These are phyloP conservation scores for Melitaea cinxia DNA, from an alignment of 1,140 invertebrate species.

Conservation along the genomic window DNA sequence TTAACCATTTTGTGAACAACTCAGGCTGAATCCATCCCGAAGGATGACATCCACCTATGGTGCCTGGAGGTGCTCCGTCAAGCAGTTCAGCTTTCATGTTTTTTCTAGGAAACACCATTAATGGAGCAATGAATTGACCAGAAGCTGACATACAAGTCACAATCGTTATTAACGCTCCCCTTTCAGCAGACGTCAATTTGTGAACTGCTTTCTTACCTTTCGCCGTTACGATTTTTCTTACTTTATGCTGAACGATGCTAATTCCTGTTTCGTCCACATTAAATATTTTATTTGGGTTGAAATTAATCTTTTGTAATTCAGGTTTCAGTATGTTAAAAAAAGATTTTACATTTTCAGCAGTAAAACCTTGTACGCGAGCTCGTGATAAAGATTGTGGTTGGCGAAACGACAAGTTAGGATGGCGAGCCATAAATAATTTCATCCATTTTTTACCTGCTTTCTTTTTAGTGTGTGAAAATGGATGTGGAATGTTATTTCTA, in stretches of 20 bases:
- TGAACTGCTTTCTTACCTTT: slow-evolving; percentile 60
- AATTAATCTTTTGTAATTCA: slow-evolving; percentile 18
- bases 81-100: slow-evolving; percentile 9
- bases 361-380: slow-evolving; percentile 45
- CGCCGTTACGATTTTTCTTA: slow-evolving; percentile 45
- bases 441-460: slow-evolving; percentile 33
- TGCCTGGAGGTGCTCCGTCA: not conserved
- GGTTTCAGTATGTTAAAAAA: slow-evolving; percentile 20
- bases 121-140: slow-evolving; percentile 53
- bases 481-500: slow-evolving; percentile 24
- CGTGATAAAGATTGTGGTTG: slow-evolving; percentile 48
- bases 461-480: slow-evolving; percentile 18
- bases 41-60: slow-evolving; percentile 45
- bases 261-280: slow-evolving; percentile 58
- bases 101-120: slow-evolving; percentile 59
- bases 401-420: slow-evolving; percentile 40
- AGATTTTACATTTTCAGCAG: slow-evolving; percentile 29
- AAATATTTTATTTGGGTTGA: slow-evolving; percentile 35
- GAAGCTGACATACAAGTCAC: slow-evolving; percentile 56
- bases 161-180: slow-evolving; percentile 51
- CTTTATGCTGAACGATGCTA: slow-evolving; percentile 47
- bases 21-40: slow-evolving; percentile 59
- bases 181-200: slow-evolving; percentile 50
- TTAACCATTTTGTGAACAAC: slow-evolving; percentile 62
- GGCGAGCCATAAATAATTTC: slow-evolving; percentile 41